A percentile compares a stretch with the other conserved stretches of the same genome.
Evolutionary conservation across 2,888 invertebrate species (phyloP).

Genomic region (Scrobipalpa costella): DNA sequence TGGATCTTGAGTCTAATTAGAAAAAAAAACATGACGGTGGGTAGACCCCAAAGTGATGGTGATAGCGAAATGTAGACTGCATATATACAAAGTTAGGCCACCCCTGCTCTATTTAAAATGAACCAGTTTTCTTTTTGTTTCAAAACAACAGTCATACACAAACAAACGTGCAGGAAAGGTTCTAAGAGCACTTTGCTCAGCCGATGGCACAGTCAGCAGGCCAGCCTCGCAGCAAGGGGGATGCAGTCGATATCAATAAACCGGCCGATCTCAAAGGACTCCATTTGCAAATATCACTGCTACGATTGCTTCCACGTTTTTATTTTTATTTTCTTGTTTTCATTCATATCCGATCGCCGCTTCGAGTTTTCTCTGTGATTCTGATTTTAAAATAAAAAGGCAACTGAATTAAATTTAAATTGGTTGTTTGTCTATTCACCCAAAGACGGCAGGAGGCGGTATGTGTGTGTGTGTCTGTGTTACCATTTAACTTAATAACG

Average conservation of each 20-base stretch:
- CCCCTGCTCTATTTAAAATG: no score
- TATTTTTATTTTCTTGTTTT: slow-evolving; percentile 1
- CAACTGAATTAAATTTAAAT: neutral
- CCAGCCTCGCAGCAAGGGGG: neutral
- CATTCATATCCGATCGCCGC: slow-evolving; percentile 11
- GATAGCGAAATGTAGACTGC: no score
- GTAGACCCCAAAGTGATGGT: no score
- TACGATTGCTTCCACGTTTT: slow-evolving; percentile 7
- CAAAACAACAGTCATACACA: neutral
- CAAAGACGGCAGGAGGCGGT: neutral
- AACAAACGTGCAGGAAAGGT: slow-evolving; percentile 8
- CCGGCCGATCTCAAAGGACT: slow-evolving; percentile 25
- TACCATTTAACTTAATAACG: no score
- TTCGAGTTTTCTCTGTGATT: slow-evolving; percentile 9
- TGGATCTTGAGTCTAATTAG: no score
- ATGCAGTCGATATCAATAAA: slow-evolving; percentile 24
- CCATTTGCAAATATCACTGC: slow-evolving; percentile 27
- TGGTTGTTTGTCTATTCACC: neutral
- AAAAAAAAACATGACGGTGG: no score
- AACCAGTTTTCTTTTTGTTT: no score
- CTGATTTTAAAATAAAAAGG: slow-evolving; percentile 9
- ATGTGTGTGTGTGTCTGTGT: no score
- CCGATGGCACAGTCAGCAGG: slow-evolving; percentile 17
- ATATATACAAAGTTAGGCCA: no score
- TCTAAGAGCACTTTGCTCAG: slow-evolving; percentile 17